Evolutionary conservation across 2,797 vertebrate genomes (phyloP).

Genomic region (Schizopygopsis pylzovi): DNA sequence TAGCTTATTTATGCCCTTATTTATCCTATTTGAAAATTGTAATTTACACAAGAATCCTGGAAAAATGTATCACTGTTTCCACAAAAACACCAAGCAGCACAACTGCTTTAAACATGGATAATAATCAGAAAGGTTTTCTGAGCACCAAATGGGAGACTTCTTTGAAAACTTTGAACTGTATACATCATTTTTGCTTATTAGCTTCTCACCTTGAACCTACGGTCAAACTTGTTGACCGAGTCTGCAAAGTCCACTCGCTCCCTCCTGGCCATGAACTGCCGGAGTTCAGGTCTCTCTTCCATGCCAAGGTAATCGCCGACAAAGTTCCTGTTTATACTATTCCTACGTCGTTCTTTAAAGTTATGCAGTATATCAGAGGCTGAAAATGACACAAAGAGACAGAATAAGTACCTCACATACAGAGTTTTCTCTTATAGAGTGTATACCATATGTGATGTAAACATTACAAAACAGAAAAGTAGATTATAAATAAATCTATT

Average conservation of each 20-base stretch:
- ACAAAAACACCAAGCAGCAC: neutral
- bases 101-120: neutral
- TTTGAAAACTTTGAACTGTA: neutral
- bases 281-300: constrained; percentile 91
- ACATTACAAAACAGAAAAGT: neutral
- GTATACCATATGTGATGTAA: neutral
- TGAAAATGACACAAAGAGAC: constrained; percentile 59
- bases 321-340: constrained; percentile 98
- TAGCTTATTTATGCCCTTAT: neutral
- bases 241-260: constrained; percentile 93
- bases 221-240: constrained; percentile 92
- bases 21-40: neutral
- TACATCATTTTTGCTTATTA: neutral
- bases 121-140: neutral
- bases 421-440: neutral
- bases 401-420: neutral
- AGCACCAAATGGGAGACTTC: neutral
- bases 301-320: constrained; percentile 96
- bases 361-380: constrained; percentile 96
- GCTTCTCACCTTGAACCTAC: constrained; percentile 91
- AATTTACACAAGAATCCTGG: neutral
- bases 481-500: neutral
- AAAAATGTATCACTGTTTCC: neutral
- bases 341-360: constrained; percentile 90
- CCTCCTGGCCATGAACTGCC: constrained; percentile 91